Evolutionary conservation across 2,113 vertebrate genomes (phyloP), one percentile per base, ranked within the genome.

Genomic region (Lampris megalopsis): DNA sequence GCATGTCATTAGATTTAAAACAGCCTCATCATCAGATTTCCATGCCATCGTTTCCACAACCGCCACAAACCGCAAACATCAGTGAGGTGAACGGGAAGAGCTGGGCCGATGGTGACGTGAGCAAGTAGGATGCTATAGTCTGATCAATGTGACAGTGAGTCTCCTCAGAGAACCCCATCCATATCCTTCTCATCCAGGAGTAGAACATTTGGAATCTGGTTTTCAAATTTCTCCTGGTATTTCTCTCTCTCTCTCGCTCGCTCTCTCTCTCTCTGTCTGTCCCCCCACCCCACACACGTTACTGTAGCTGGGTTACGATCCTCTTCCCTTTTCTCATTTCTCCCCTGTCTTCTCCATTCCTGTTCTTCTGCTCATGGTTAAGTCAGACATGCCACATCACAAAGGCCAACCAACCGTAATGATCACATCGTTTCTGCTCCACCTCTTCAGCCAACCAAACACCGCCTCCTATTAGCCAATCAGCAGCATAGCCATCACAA

Each of bases 61-160:
- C 9, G 13, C 45, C 24, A 24, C 24, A 24, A 24, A 11, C 13
- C 4, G 59, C 59, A 11, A 24, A 50, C 35, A 13, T 61, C 75
- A 77, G 71, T 77, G 65, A 81, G 61, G 80, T 24, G 57, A 43
- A 6, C 41, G 79, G 68, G 63, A 66, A 65, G 52, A 79, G 74
- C 71, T 63, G 68, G 63, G 8, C 35, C 38, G 57, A 38, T 37
- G 35, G 5, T 60, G 79, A 75, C 35, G 45, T 74, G 82, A 57
- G 73, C 74, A 74, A 9, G 60, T 88, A 79, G 75, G 63, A 85
- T 84, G 88, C 62, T 78, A 60, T 79, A 72, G 89, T 92, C 89
- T 86, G 81, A 91, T 91, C 78, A 43, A 92, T 92, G 88, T 92
- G 90, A 92, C 89, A 90, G 86, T 77, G 86, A 91, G 84, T 90